Conservation (phyloP, 2,113 vertebrate genomes). For the Merops nubicus region DNA sequence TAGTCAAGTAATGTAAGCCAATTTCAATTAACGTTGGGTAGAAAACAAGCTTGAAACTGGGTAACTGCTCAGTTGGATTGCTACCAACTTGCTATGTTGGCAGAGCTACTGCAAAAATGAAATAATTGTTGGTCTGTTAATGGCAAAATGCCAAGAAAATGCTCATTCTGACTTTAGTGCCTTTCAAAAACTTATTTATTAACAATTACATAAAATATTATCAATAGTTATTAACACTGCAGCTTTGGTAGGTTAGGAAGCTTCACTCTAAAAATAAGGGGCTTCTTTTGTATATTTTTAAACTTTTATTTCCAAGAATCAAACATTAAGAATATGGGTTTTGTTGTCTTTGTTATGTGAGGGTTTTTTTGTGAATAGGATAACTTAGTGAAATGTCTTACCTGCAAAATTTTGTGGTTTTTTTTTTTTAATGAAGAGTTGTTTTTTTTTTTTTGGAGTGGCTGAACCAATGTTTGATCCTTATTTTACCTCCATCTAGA, state of each 20-base stretch:
- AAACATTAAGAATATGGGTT: neutral
- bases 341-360: neutral
- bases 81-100: neutral
- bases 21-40: neutral
- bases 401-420: neutral
- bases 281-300: too few species aligned
- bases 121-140: neutral
- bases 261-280: neutral
- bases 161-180: neutral
- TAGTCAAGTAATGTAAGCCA: neutral
- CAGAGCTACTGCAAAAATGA: neutral
- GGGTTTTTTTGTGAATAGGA: rapidly evolving
- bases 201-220: neutral
- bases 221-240: neutral
- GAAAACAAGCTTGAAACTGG: neutral
- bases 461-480: neutral
- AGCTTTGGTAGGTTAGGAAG: neutral
- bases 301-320: neutral
- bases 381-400: neutral
- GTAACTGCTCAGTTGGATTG: neutral
- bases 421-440: neutral
- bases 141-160: neutral
- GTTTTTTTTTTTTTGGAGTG: neutral
- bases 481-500: neutral
- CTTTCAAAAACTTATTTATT: neutral